Conservation (phyloP, 35 echinoderm and acorn worm species). For the Anneissia japonica region DNA sequence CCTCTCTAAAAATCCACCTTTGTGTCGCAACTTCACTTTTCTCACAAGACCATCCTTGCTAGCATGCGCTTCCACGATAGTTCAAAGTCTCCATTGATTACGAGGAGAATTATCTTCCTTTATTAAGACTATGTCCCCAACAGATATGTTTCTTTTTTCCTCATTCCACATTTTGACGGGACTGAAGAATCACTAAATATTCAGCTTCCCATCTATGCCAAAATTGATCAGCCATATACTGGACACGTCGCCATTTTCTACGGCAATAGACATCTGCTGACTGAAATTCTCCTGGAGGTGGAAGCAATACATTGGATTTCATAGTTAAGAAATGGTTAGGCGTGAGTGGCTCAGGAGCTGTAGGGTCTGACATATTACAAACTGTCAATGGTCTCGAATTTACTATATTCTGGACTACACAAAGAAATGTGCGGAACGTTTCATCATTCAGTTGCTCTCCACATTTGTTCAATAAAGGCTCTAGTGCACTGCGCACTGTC, state of each 20-base stretch:
- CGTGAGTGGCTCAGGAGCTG: not conserved
- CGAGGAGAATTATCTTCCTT: not conserved
- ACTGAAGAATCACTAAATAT: not conserved
- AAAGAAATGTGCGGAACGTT: conserved; percentile 62
- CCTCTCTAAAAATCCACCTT: no score
- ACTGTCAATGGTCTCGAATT: conserved; percentile 18
- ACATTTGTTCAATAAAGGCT: not conserved
- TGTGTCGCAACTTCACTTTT: not conserved
- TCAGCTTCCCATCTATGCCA: conserved; percentile 1
- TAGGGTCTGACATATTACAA: not conserved
- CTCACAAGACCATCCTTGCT: not conserved
- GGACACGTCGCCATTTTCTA: conserved; percentile 4
- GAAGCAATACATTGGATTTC: conserved; percentile 7
- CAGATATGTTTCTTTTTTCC: no score
- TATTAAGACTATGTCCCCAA: not conserved
- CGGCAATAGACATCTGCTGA: not conserved
- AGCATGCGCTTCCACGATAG: not conserved
- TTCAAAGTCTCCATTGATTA: not conserved
- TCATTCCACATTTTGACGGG: no score
- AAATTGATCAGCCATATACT: conserved; percentile 10
- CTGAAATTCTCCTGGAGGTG: conserved; percentile 9
- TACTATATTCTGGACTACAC: not conserved
- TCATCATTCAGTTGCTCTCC: conserved; percentile 51
- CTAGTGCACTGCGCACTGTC: conserved; percentile 24
- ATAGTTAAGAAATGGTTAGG: conserved; percentile 21